These are phyloP conservation scores for Anhinga anhinga DNA, from an alignment of 2,113 vertebrate species.

Conservation along the genomic window DNA sequence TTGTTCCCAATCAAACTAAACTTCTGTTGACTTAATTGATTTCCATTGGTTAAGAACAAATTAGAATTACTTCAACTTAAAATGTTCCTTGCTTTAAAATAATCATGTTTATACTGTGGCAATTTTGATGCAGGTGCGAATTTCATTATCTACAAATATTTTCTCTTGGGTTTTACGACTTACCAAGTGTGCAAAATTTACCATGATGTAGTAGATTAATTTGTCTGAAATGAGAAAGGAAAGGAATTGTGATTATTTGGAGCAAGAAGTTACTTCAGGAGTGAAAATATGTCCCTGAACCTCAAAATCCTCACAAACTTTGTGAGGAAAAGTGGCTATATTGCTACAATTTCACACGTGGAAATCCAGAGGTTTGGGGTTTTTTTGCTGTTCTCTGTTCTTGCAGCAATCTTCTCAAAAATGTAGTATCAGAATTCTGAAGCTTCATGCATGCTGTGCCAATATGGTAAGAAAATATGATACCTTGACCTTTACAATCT, in stretches of 20 bases:
- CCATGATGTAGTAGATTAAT: not conserved
- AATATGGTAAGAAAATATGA: constrained; percentile 9
- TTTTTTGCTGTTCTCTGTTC: not conserved
- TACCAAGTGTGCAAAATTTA: not conserved
- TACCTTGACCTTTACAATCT: not conserved
- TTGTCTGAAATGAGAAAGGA: not conserved
- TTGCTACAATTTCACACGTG: not conserved
- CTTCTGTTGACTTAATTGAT: not conserved
- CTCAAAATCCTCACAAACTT: not conserved
- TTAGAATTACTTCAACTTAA: not conserved
- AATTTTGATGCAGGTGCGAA: not conserved
- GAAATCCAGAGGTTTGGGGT: not conserved
- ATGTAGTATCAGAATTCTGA: not conserved
- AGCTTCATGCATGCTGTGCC: not conserved
- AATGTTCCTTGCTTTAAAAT: not conserved
- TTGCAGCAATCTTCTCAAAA: not conserved
- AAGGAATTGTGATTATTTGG: not conserved
- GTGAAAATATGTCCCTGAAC: not conserved
- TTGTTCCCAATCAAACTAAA: not conserved
- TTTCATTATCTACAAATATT: not conserved
- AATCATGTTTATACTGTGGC: not conserved
- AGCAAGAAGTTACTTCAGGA: not conserved
- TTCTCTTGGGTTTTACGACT: not conserved
- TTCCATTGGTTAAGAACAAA: not conserved
- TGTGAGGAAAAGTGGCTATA: not conserved